A percentile compares a stretch with the other conserved stretches of the same genome.
These are phyloP conservation scores for Meloidogyne floridensis DNA, from an alignment of 1,140 invertebrate species.

Conservation along the genomic window DNA sequence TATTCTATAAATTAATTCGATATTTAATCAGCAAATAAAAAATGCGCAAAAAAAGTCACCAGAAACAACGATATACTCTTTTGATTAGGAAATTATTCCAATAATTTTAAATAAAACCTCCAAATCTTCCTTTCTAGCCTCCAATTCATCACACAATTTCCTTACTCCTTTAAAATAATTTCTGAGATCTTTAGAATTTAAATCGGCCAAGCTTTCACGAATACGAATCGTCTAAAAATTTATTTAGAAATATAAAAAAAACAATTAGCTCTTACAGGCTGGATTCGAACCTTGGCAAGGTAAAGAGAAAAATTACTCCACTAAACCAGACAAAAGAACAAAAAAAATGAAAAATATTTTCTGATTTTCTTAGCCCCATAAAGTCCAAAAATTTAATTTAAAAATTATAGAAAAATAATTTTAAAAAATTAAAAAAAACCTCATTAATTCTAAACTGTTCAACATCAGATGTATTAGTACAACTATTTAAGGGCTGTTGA, in stretches of 20 bases:
- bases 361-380: no score
- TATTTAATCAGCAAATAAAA: no score
- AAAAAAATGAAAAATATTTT: no score
- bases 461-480: background rate
- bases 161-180: slow-evolving; percentile 36
- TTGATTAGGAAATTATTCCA: background rate
- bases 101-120: slow-evolving; percentile 18
- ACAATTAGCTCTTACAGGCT: background rate
- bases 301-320: no score
- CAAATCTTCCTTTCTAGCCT: slow-evolving; percentile 30
- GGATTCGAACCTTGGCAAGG: no score
- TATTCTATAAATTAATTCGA: no score
- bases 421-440: background rate
- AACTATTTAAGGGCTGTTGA: background rate
- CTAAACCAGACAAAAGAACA: no score
- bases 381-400: no score
- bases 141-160: slow-evolving; percentile 31
- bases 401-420: no score
- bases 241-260: background rate
- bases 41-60: no score
- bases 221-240: slow-evolving; percentile 28
- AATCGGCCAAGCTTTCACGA: slow-evolving; percentile 24
- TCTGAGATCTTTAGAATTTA: slow-evolving; percentile 38
- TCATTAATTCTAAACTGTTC: background rate
- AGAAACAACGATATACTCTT: background rate